Percentiles rank a stretch among this genome's conserved stretches.
phyloP scores from a whole-genome alignment of 2,888 invertebrate species.

The Drosophila robusta region DNA sequence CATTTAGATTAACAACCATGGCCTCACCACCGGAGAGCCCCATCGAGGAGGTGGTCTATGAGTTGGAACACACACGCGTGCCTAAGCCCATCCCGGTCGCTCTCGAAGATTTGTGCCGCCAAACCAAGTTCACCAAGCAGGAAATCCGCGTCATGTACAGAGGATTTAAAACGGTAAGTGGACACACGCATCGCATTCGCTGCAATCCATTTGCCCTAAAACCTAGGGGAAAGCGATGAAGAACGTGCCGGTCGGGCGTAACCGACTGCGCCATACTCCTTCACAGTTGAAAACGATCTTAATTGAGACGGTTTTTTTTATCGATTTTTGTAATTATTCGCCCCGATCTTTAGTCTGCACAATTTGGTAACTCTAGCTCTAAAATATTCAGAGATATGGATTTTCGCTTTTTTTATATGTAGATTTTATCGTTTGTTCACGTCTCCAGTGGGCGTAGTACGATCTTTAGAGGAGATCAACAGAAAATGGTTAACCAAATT shows the following conservation, averaged over 20 bases:
- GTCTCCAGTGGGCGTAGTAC: too few species aligned
- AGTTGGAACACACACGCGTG: slow-evolving; percentile 91
- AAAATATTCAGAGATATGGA: too few species aligned
- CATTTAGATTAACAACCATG: slow-evolving; percentile 86
- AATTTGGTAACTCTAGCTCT: too few species aligned
- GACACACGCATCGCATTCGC: slow-evolving; percentile 11
- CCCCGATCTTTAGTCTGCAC: too few species aligned
- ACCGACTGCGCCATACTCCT: too few species aligned
- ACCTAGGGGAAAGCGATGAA: background rate
- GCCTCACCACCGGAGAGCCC: slow-evolving; percentile 95
- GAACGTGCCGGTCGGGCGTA: background rate
- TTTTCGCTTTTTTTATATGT: too few species aligned
- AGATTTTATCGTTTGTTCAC: too few species aligned
- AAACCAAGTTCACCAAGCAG: slow-evolving; percentile 97
- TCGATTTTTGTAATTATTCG: too few species aligned
- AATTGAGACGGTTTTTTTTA: too few species aligned
- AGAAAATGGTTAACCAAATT: too few species aligned
- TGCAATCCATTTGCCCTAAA: background rate
- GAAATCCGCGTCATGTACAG: slow-evolving; percentile 99
- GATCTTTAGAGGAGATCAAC: too few species aligned
- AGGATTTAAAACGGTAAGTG: slow-evolving; percentile 91
- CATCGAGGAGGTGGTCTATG: slow-evolving; percentile 94
- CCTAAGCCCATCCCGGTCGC: slow-evolving; percentile 94
- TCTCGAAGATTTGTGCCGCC: slow-evolving; percentile 94
- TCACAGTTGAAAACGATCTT: too few species aligned